Evolutionary conservation across 2,113 vertebrate species (phyloP).

Genomic region (Psammodynastes pulverulentus): DNA sequence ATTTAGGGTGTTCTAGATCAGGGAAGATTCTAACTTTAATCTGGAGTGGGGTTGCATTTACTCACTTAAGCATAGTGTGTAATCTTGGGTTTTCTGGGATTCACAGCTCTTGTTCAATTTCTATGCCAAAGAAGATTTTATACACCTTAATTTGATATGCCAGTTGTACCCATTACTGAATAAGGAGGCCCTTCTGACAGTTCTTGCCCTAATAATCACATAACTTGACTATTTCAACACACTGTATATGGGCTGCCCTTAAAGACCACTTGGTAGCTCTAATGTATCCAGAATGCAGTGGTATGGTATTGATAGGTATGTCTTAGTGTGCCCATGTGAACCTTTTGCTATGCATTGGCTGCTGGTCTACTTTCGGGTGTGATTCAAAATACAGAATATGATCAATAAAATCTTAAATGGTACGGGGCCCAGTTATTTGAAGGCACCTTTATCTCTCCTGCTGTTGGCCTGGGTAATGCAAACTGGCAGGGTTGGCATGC

Average conservation of each 20-base stretch:
- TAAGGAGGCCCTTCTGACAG: background rate
- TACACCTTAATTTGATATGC: background rate
- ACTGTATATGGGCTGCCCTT: background rate
- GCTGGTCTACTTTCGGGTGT: background rate
- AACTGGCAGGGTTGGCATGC: no score
- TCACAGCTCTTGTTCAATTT: background rate
- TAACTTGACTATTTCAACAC: background rate
- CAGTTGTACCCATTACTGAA: background rate
- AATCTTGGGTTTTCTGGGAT: background rate
- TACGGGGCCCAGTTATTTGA: background rate
- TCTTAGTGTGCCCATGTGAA: background rate
- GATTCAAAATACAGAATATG: background rate
- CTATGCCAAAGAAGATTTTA: background rate
- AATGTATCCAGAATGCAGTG: background rate
- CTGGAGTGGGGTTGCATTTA: background rate
- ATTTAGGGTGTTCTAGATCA: background rate
- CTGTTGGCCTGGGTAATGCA: no score
- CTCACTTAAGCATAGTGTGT: background rate
- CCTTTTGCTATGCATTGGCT: background rate
- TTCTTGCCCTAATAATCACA: no score
- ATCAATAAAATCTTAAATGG: background rate
- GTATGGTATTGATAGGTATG: background rate
- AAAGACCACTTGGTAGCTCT: background rate
- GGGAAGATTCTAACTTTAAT: background rate
- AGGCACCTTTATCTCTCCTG: no score